Evolutionary conservation across 2,888 invertebrate genomes (phyloP), one percentile per base, ranked within the genome.

Genomic region (Bursaphelenchus okinawaensis): DNA sequence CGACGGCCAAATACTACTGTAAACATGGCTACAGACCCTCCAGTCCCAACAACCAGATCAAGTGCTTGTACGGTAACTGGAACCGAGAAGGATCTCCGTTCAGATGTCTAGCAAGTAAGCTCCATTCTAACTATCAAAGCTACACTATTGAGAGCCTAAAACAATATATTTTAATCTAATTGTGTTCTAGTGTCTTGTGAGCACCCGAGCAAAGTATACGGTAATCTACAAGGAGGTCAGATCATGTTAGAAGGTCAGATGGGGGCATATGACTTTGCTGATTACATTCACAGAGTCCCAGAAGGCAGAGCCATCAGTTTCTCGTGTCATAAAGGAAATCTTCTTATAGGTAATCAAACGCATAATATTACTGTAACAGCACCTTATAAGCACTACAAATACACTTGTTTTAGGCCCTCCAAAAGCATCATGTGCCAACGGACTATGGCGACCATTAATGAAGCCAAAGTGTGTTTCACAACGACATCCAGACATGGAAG

Each of bases 41-140:
- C 26, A 52, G 68, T 9, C 52, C 72, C 6, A 68, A 71, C 52
- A 73, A 80, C 68, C 89, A 89, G 51, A 88, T 92, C 4, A 87
- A 89, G 0, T 98, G 98, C 79, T 89, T 90, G 0, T 95, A 91
- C 83, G 98, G 98, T 0, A 90, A 91, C 75, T 98, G 96, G 98
- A 74, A 68, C 1, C 66, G 75, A 52, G 80, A 80, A 28, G 80
- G 79, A 19, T 71, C 74, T 7, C 76, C 73, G 1, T 69, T 81
- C 61, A 67, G 74, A 28, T 81, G 81, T 65, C 52, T 81, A n/a
- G 75, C 80, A n/a, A 75, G 74, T 73, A 31, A 72, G 77, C 71
- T 24, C 4, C 7, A 9, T 55, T 16, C 8, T 24, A 22, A 29
- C 23, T 59, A 24, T 7, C n/a, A n/a, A n/a, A n/a, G n/a, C n/a